Evolutionary conservation across 2,113 vertebrate genomes (phyloP), one percentile per base, ranked within the genome.

Genomic region (Anser cygnoides): DNA sequence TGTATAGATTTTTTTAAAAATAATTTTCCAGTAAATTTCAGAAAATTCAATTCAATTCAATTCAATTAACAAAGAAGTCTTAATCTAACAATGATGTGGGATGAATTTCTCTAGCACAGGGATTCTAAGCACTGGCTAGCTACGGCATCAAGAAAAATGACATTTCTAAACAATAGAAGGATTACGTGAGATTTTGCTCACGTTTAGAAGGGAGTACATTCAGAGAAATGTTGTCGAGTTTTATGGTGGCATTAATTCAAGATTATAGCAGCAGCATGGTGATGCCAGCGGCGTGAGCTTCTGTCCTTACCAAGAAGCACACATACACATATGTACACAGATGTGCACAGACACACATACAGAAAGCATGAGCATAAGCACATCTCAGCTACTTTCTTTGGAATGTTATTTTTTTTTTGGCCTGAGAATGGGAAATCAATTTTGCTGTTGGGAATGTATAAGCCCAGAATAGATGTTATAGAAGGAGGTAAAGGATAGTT

Each of bases 401-500:
- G 50, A 86, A 93, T 37, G 9, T 65, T 65, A 67, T 59, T 71
- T 77, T 73, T 44, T 44, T 52, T 92, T 87, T 92, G 63, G 84
- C 71, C 25, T n/a, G 49, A 80, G 33, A 73, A 25, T 59, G 55
- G 46, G 68, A 96, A 90, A 90, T 88, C 50, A 73, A 29, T 96
- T 85, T 90, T 95, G 21, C 82, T 91, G 22, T 43, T 93, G 85
- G 78, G 92, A 96, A 90, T 26, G 29, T 35, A 71, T 54, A 33
- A 93, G 41, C 37, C 22, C 63, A 91, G 71, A 94, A 77, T 37
- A 91, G 37, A 65, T 75, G 80, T 90, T 91, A 79, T 13, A 86
- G 63, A 94, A 85, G 58, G 52, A 96, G 76, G 83, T 90, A 90
- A 96, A 90, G 29, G 52, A 84, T 72, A 46, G 67, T 70, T 96